Conservation (phyloP, 2,888 invertebrate species). For the Sympetrum striolatum region DNA sequence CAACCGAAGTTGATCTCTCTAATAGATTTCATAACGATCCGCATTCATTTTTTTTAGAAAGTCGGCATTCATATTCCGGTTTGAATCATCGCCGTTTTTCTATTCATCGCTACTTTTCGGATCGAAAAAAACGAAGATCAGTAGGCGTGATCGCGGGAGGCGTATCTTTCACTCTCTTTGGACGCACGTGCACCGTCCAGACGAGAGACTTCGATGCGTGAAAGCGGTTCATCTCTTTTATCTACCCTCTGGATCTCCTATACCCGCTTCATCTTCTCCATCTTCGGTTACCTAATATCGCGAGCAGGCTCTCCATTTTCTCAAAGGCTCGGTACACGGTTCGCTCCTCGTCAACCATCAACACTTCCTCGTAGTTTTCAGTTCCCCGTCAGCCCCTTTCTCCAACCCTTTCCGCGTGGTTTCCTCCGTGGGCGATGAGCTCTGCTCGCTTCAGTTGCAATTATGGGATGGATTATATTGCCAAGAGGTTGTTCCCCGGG, state of each 20-base stretch:
- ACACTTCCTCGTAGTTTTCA: neutral
- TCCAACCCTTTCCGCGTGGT: neutral
- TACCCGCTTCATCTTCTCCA: neutral
- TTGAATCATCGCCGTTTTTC: neutral
- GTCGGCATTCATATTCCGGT: neutral
- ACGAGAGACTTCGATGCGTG: constrained; percentile 4
- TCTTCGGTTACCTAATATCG: constrained; percentile 22
- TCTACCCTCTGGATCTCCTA: neutral
- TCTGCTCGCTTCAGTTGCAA: neutral
- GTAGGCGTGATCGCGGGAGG: neutral
- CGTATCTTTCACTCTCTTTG: neutral
- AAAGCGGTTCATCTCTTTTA: constrained; percentile 29
- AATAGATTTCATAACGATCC: too few species aligned
- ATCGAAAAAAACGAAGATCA: neutral
- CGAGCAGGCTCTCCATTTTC: constrained; percentile 3
- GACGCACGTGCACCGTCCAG: neutral
- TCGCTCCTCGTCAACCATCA: neutral
- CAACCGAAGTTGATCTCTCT: too few species aligned
- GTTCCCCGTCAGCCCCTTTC: neutral
- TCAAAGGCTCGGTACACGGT: neutral
- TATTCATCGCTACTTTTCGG: neutral
- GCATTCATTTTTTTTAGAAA: too few species aligned
- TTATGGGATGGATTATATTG: neutral
- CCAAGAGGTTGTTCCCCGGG: neutral
- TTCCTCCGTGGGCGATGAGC: neutral